Evolutionary conservation across 1,140 invertebrate species (phyloP), one percentile per base, ranked within the genome.

Genomic region (Agrypnia vestita): DNA sequence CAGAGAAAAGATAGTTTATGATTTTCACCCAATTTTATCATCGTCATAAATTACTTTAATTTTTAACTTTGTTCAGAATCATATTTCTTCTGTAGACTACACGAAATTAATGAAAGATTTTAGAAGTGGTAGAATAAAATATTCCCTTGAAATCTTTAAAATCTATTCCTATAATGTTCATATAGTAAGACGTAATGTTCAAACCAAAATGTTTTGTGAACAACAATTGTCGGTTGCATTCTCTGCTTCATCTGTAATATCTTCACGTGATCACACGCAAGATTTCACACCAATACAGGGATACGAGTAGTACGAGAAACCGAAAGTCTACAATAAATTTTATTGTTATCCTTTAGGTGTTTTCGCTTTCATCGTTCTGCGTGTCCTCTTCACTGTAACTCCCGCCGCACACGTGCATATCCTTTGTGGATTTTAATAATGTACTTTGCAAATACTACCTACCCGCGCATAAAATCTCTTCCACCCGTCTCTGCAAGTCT

Each of bases 291-390:
- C 17, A n/a, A 55, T 13, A 10, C 4, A 21, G 47, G 21, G 13
- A 35, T 47, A 73, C 25, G 69, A 35, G 11, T 15, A 10, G 17
- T 19, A 13, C 15, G 47, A 73, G 49, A 55, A 51, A 59, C 51
- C 56, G 73, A 73, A 73, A 75, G 73, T 75, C 17, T 13, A 35
- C 15, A 35, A 35, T 13, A 9, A 69, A 53, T 53, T 12, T 46
- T 21, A 44, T 75, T 75, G 55, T 75, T 43, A 56, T 75, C 73
- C 73, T 61, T 75, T 75, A n/a, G 44, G 59, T 61, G 21, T 61
- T 75, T 75, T 75, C 73, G 73, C 73, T 75, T 75, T 59, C 73
- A 61, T 61, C 15, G 59, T 75, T 46, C 43, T 75, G 13, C 55
- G 46, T 46, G 21, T 73, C 69, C 49, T 73, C 69, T 46, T 47